Evolutionary conservation across 2,797 vertebrate genomes (phyloP), one percentile per base, ranked within the genome.

Genomic region (Centroberyx gerrardi): DNA sequence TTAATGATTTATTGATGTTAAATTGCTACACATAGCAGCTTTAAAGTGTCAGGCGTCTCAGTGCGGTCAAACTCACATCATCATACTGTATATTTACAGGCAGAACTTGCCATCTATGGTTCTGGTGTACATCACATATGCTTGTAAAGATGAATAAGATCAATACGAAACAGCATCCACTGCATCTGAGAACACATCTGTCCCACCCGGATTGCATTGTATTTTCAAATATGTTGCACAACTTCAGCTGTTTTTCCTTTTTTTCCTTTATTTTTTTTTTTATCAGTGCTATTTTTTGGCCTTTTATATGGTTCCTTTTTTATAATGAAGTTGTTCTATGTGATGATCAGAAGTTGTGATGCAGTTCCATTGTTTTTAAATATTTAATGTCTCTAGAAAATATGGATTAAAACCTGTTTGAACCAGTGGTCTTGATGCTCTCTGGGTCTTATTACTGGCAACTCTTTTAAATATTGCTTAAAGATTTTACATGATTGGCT

Each of bases 301-400:
- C 90, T 93, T 95, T 95, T 94, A 87, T 95, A 94, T 94, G 87
- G 93, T 94, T 94, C 91, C 22, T 33, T 95, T 95, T 94, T 93
- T 94, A 96, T 94, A 94, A 95, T 93, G 93, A 94, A 96, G 95
- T 88, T 94, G 95, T 96, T 95, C 96, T 94, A 94, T 94, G 96
- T 95, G 95, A 95, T 96, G 95, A 96, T 96, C 93, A 96, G 96
- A 96, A 92, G 94, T 96, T 95, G 94, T 96, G 95, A 95, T 96
- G 96, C 97, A 96, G 94, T 96, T 96, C 95, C 95, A 95, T 96
- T 97, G 95, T 97, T 97, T 98, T 96, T 96, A 96, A 97, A 97
- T 95, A 97, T 95, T 94, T 95, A 94, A 96, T 96, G 96, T 97
- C 94, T 97, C 95, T 96, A 94, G 96, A 96, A 96, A 97, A 89